These are phyloP conservation scores for Apodemia zela DNA, from an alignment of 2,888 invertebrate genomes.

Conservation along the genomic window DNA sequence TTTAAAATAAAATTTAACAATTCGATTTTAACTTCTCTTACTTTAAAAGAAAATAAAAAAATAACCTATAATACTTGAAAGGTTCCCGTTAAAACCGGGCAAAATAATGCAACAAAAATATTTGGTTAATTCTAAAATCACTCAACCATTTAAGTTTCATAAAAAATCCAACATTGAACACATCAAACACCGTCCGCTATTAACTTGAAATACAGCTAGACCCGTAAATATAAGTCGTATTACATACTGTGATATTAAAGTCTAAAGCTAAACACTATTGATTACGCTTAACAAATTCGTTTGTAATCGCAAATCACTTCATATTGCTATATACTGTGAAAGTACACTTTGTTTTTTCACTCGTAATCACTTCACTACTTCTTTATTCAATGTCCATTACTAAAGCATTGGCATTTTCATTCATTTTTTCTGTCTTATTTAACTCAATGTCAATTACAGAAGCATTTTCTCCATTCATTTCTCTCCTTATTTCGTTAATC, in stretches of 20 bases:
- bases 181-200: constrained; percentile 60
- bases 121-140: constrained; percentile 63
- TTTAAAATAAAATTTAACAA: constrained; percentile 44
- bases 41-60: constrained; percentile 43
- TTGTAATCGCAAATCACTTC: constrained; percentile 34
- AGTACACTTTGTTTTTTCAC: constrained; percentile 26
- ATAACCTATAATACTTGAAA: constrained; percentile 73
- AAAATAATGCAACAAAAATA: constrained; percentile 50
- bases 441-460: background rate
- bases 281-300: constrained; percentile 38
- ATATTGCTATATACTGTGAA: constrained; percentile 34
- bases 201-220: constrained; percentile 71
- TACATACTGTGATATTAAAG: constrained; percentile 52
- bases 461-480: background rate
- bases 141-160: constrained; percentile 45
- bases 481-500: background rate
- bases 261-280: constrained; percentile 36
- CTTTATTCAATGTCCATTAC: background rate
- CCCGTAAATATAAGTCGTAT: constrained; percentile 68
- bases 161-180: constrained; percentile 68
- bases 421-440: background rate
- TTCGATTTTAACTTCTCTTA: constrained; percentile 44
- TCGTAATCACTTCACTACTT: constrained; percentile 30
- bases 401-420: background rate
- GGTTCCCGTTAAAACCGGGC: constrained; percentile 72